These are phyloP conservation scores for Gallinago stenura DNA, from an alignment of 2,797 vertebrate genomes.

Conservation along the genomic window DNA sequence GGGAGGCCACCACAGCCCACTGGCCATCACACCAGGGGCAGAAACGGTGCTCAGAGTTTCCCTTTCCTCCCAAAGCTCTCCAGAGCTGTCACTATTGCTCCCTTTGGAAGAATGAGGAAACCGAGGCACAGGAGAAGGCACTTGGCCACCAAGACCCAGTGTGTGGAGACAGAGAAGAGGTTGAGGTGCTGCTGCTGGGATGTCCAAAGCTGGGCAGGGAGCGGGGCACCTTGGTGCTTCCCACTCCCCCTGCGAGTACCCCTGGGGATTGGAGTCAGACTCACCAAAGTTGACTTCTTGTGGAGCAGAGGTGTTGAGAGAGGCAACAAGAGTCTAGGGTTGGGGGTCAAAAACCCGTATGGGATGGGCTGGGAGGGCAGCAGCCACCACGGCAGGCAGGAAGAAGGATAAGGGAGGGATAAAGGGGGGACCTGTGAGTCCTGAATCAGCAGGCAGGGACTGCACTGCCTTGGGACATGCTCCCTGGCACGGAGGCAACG, in stretches of 20 bases:
- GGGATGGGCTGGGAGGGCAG: background rate
- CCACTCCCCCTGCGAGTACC: accelerated
- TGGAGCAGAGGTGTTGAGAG: background rate
- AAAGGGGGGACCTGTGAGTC: background rate
- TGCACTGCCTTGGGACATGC: background rate
- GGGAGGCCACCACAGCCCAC: background rate
- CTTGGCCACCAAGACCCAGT: background rate
- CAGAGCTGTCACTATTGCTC: accelerated
- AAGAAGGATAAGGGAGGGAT: background rate
- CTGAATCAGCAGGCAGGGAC: background rate
- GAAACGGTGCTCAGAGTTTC: accelerated
- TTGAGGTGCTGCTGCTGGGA: background rate
- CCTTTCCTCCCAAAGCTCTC: background rate
- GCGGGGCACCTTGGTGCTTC: background rate
- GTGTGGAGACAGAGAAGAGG: background rate
- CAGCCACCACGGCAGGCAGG: background rate
- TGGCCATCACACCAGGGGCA: background rate
- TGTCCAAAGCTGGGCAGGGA: background rate
- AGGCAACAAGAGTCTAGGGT: background rate
- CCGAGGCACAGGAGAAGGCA: background rate
- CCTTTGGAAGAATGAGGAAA: background rate
- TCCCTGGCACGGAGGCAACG: background rate
- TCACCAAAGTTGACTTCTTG: accelerated
- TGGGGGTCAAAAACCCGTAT: background rate
- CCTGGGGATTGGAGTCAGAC: background rate